Evolutionary conservation across 2,113 vertebrate genomes (phyloP), one percentile per base, ranked within the genome.

Genomic region (Python bivittatus): DNA sequence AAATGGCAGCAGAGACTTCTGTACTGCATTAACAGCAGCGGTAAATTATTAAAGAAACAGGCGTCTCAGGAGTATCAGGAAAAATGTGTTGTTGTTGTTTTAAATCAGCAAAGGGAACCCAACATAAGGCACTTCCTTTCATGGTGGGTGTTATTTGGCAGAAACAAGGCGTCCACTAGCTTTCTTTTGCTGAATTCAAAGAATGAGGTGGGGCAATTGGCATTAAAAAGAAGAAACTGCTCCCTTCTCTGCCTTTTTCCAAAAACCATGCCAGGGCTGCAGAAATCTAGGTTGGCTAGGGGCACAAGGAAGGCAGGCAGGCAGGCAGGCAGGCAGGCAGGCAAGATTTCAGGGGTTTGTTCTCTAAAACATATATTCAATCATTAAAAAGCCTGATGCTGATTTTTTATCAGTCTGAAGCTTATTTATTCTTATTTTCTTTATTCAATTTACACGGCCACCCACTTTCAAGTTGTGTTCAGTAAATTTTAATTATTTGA

Each of bases 1-100:
- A 25, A 33, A 57, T 3, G 1, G 0, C 3, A 92, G 91, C 61
- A 57, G 13, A 56, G 33, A 58, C 12, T 25, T 72, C 38, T 83
- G 52, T 13, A 5, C 38, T 33, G 64, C 64, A n/a, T 86, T 54
- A 17, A 25, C 0, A 25, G 48, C 58, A 68, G 42, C 85, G 11
- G 60, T 38, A 52, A 58, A 0, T 1, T 11, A 27, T 53, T 52
- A 42, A 27, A n/a, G 11, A 0, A 58, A 68, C 89, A 11, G 0
- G 22, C 29, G 38, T 0, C 57, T 84, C 52, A 56, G 33, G 33
- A 38, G 68, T 42, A 79, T 42, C 33, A 42, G 72, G 33, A 79
- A 79, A 79, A 79, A 42, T 10, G 10, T 9, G 42, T 25, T 15
- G 9, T 84, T 2, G 86, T 84, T n/a, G 48, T 56, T 44, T 58